Evolutionary conservation across 2,888 invertebrate genomes (phyloP).

Genomic region (Callinectes sapidus): DNA sequence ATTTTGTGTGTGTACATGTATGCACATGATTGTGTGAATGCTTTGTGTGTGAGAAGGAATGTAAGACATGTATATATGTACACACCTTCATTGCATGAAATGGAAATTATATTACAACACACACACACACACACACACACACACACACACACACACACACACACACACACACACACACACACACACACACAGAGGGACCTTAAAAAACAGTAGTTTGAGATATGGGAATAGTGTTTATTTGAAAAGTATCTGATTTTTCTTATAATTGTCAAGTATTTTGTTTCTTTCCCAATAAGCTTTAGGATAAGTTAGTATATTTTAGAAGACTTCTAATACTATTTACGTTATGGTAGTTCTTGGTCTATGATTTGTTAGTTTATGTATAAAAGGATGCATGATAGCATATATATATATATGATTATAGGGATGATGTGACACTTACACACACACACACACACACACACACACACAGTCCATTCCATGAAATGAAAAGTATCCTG

Average conservation of each 20-base stretch:
- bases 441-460: constrained; percentile 38
- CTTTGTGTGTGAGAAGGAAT: background rate
- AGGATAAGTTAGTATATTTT: constrained; percentile 31
- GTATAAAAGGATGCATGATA: background rate
- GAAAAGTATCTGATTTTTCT: constrained; percentile 7
- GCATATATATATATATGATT: background rate
- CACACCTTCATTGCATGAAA: constrained; percentile 38
- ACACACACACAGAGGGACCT: constrained; percentile 15
- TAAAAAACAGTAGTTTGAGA: background rate
- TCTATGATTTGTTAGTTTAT: background rate
- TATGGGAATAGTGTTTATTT: background rate
- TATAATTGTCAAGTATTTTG: background rate
- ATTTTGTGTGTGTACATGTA: constrained; percentile 39
- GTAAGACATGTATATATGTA: constrained; percentile 30
- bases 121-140: background rate
- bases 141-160: constrained; percentile 6
- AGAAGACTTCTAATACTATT: background rate
- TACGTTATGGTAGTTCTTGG: background rate
- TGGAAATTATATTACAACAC: constrained; percentile 28
- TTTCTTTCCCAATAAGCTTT: background rate
- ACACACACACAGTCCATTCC: constrained; percentile 40
- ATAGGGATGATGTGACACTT: background rate
- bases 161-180: constrained; percentile 19
- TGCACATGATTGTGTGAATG: constrained; percentile 6
- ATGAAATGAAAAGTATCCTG: constrained; percentile 48